phyloP scores from a whole-genome alignment of 2,113 vertebrate genomes.

The Turdus rufiventris region DNA sequence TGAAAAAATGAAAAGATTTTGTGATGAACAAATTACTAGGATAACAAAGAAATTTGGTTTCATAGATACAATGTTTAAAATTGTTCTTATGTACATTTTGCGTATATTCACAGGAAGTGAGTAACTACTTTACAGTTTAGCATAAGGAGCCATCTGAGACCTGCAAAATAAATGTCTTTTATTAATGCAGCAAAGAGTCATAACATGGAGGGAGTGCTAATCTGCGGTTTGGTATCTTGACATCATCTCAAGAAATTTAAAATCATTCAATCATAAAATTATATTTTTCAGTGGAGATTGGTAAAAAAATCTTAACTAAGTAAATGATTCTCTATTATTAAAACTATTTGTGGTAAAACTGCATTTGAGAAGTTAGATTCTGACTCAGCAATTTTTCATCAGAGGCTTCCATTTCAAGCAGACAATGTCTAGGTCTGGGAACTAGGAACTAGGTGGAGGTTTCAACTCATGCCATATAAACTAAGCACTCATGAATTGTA shows the following conservation, averaged over 20 bases:
- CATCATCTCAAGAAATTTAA: background rate
- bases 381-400: background rate
- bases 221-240: background rate
- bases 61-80: background rate
- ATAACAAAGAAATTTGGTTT: background rate
- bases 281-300: background rate
- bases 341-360: background rate
- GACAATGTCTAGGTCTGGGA: background rate
- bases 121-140: background rate
- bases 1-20: background rate
- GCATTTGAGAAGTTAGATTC: background rate
- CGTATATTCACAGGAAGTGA: background rate
- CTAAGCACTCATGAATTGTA: background rate
- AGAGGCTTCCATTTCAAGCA: background rate
- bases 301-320: background rate
- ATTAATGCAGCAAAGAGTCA: background rate
- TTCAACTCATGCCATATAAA: background rate
- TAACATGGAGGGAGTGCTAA: background rate
- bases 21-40: background rate
- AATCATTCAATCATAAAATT: background rate
- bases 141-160: background rate
- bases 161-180: background rate
- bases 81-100: background rate
- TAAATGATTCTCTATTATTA: background rate
- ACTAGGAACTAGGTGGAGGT: background rate